phyloP scores from a whole-genome alignment of 2,888 invertebrate species.

The Epirrita christyi region DNA sequence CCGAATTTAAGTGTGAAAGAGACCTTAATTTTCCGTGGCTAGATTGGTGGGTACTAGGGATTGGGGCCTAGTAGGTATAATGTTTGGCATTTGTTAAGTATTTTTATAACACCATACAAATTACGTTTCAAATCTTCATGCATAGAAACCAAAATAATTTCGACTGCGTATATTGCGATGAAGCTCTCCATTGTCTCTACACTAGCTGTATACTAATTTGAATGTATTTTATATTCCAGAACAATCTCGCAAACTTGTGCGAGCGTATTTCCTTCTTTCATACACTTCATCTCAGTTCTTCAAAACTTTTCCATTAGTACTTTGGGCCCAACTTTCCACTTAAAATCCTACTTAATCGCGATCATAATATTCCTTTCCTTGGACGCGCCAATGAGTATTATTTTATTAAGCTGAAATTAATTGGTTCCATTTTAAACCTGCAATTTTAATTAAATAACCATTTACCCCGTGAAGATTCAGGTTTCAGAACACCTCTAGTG shows the following conservation, averaged over 20 bases:
- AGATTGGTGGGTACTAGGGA: not conserved
- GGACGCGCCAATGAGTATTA: slow-evolving; percentile 50
- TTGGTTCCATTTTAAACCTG: slow-evolving; percentile 49
- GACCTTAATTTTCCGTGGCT: slow-evolving; percentile 5
- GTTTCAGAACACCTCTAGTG: no score
- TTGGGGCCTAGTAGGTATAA: no score
- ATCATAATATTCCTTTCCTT: slow-evolving; percentile 63
- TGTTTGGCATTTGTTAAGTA: not conserved
- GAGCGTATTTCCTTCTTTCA: slow-evolving; percentile 55
- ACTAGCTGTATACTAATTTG: slow-evolving; percentile 43
- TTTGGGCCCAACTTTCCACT: slow-evolving; percentile 64
- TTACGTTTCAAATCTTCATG: no score
- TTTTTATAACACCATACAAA: no score
- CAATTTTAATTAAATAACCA: slow-evolving; percentile 41
- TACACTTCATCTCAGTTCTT: slow-evolving; percentile 52
- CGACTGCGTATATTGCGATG: not conserved
- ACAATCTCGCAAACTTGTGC: slow-evolving; percentile 56
- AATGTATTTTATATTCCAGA: slow-evolving; percentile 60
- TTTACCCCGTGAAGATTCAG: slow-evolving; percentile 30
- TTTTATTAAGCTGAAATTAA: slow-evolving; percentile 55
- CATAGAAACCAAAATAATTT: not conserved
- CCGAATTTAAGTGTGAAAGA: slow-evolving; percentile 33
- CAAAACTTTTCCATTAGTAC: slow-evolving; percentile 71
- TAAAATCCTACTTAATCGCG: slow-evolving; percentile 67
- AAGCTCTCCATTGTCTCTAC: slow-evolving; percentile 24